Conservation (phyloP, 1,140 invertebrate genomes). For the Ceratitis capitata region DNA sequence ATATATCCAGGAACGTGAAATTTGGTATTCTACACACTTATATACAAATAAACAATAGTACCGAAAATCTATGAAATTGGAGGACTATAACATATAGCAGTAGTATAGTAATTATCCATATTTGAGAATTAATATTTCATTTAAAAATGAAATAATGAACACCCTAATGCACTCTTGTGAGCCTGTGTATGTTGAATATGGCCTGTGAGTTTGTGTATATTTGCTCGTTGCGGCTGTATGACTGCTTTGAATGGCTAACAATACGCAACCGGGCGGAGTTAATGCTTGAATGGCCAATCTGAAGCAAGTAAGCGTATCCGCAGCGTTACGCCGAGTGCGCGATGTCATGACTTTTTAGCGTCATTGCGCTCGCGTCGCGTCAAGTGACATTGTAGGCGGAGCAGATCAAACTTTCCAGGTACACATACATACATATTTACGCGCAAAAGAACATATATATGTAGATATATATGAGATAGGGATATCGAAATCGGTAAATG, state of each 20-base stretch:
- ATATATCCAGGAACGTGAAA: no score
- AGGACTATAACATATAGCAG: no score
- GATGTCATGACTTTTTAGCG: conserved; percentile 64
- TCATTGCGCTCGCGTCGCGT: background rate
- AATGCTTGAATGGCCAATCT: conserved; percentile 66
- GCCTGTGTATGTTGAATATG: background rate
- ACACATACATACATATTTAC: background rate
- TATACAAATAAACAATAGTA: no score
- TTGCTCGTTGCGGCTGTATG: conserved; percentile 25
- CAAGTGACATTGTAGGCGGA: conserved; percentile 42
- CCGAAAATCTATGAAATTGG: no score
- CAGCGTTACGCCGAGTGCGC: conserved; percentile 62
- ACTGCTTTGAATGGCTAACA: conserved; percentile 37
- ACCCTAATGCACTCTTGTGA: background rate
- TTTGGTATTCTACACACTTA: no score
- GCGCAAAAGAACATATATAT: background rate
- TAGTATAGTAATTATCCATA: no score
- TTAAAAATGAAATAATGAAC: no score
- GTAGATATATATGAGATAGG: background rate
- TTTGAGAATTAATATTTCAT: no score
- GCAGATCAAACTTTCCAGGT: conserved; percentile 36
- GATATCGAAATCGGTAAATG: no score
- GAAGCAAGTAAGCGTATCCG: conserved; percentile 66
- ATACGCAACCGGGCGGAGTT: conserved; percentile 59
- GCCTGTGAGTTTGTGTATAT: background rate